Percentiles rank a stretch among this genome's conserved stretches.
These are phyloP conservation scores for Neotoma lepida DNA, from an alignment of 2,113 vertebrate species.

Conservation along the genomic window DNA sequence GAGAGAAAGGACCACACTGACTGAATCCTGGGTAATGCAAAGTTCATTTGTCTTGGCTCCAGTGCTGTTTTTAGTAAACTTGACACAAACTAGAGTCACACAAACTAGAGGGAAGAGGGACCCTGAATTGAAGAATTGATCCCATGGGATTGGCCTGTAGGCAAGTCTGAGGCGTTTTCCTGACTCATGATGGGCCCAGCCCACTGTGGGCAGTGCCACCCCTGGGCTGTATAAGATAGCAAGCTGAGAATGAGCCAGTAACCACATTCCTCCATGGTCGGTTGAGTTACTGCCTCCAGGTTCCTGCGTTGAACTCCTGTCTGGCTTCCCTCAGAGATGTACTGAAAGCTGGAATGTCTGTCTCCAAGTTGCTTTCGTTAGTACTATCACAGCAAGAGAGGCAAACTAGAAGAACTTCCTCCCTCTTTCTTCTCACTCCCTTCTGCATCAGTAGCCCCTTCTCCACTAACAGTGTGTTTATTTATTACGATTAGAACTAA, in stretches of 20 bases:
- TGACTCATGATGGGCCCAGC: background rate
- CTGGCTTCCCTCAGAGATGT: background rate
- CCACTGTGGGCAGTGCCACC: background rate
- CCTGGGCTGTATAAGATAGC: background rate
- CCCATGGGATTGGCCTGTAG: background rate
- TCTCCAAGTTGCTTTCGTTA: background rate
- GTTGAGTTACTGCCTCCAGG: background rate
- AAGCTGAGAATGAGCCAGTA: background rate
- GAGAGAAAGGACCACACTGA: background rate
- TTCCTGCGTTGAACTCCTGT: background rate
- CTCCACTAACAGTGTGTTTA: background rate
- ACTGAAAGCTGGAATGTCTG: background rate
- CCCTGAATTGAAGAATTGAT: background rate
- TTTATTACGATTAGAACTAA: background rate
- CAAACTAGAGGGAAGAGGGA: background rate
- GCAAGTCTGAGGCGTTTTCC: background rate
- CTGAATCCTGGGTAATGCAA: background rate
- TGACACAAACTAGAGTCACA: background rate
- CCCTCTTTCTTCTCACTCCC: background rate
- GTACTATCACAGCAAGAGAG: background rate
- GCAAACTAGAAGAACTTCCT: background rate
- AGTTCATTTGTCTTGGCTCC: slow-evolving; percentile 10
- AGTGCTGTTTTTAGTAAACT: background rate
- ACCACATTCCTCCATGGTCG: background rate
- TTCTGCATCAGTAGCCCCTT: background rate